Percentiles rank a stretch among this genome's conserved stretches.
Conservation (phyloP, 2,888 invertebrate genomes). For the Laspeyria flexula region DNA sequence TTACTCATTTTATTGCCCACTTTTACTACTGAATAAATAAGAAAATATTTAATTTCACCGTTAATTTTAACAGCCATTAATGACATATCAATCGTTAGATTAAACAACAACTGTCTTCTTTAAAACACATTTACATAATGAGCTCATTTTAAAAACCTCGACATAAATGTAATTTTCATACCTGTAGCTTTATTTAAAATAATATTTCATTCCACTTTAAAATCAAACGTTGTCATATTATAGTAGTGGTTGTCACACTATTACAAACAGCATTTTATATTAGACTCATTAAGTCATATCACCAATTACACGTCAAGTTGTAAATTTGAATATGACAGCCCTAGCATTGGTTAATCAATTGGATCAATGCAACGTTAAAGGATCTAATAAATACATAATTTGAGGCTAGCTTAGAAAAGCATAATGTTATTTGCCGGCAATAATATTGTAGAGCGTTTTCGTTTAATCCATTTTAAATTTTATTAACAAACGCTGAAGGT, state of each 20-base stretch:
- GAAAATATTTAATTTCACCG: conserved; percentile 15
- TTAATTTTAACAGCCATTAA: not conserved
- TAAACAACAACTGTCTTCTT: conserved; percentile 11
- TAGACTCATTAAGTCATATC: not conserved
- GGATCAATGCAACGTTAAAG: conserved; percentile 46
- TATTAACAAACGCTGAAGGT: conserved; percentile 50
- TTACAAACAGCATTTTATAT: no score
- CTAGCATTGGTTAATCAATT: conserved; percentile 34
- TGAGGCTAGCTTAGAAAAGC: conserved; percentile 64
- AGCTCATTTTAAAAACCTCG: conserved; percentile 9
- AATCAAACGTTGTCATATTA: no score
- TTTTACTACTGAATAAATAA: conserved; percentile 44
- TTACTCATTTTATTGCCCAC: conserved; percentile 55
- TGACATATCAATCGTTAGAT: not conserved
- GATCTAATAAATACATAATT: conserved; percentile 58
- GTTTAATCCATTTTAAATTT: conserved; percentile 44
- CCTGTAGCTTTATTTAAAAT: no score
- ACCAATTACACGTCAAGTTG: not conserved
- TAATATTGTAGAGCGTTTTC: conserved; percentile 33
- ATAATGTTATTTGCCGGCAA: conserved; percentile 64
- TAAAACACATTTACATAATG: conserved; percentile 2
- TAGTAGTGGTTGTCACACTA: no score
- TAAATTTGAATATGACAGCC: conserved; percentile 16
- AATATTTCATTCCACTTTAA: no score
- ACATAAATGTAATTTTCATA: no score